phyloP scores from a whole-genome alignment of 2,113 vertebrate genomes.

The Hippolais icterina region DNA sequence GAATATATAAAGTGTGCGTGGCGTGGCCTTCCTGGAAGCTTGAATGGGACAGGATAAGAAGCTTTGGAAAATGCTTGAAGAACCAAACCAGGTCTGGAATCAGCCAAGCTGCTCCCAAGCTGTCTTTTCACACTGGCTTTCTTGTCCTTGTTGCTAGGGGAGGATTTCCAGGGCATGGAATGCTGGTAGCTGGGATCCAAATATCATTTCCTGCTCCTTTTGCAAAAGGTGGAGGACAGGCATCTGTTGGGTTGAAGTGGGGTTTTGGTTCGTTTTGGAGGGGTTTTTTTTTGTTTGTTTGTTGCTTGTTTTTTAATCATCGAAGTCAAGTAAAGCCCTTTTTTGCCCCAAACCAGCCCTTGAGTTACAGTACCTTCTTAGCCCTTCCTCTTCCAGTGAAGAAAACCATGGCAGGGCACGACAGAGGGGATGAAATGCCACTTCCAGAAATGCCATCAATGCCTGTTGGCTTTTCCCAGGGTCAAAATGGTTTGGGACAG shows the following conservation, averaged over 20 bases:
- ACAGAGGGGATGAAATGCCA: background rate
- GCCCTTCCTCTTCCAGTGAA: background rate
- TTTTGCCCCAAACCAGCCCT: background rate
- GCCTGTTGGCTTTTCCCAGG: background rate
- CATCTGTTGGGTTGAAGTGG: background rate
- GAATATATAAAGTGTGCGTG: rapidly evolving
- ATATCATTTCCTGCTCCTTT: background rate
- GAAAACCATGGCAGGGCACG: background rate
- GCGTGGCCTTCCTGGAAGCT: background rate
- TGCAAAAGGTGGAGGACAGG: background rate
- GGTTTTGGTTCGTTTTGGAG: background rate
- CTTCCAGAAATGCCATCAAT: background rate
- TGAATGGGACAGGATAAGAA: background rate
- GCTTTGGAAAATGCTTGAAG: background rate
- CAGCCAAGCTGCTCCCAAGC: background rate
- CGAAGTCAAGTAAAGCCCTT: background rate
- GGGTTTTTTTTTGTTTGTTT: background rate
- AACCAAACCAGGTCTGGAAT: background rate
- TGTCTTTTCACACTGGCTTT: background rate
- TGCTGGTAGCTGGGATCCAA: background rate
- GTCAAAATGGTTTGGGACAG: rapidly evolving
- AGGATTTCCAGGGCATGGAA: background rate
- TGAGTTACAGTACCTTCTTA: background rate
- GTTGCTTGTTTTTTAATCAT: background rate
- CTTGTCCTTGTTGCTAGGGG: background rate